Evolutionary conservation across 2,797 vertebrate genomes (phyloP).

Genomic region (Esox masquinongy): DNA sequence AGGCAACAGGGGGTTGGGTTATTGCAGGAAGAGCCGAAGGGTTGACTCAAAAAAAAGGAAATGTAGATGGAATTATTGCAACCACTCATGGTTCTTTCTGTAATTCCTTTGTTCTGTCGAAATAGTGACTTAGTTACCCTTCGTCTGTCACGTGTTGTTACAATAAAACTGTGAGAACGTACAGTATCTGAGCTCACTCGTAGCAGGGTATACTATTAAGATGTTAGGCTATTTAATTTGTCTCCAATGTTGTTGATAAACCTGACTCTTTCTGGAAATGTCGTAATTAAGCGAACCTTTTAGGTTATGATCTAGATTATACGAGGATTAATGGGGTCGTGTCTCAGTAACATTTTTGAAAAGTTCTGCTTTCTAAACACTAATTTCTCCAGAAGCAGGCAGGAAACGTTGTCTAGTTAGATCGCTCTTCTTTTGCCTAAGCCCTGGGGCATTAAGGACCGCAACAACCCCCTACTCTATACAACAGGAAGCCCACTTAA

Average conservation of each 20-base stretch:
- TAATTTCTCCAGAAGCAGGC: background rate
- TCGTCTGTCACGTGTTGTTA: background rate
- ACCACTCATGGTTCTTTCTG: background rate
- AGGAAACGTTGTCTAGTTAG: conserved; percentile 47
- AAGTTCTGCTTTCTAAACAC: background rate
- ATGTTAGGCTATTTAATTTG: background rate
- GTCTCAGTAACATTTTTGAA: background rate
- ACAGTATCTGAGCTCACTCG: background rate
- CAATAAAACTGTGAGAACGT: background rate
- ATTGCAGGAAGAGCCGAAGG: conserved; percentile 6
- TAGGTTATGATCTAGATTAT: background rate
- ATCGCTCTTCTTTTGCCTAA: conserved; percentile 49
- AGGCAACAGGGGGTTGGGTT: background rate
- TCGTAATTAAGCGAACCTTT: background rate
- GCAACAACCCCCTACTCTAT: conserved; percentile 40
- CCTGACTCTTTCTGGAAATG: background rate
- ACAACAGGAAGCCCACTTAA: conserved; percentile 3
- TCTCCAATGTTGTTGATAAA: background rate
- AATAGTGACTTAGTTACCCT: background rate
- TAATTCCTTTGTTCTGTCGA: background rate
- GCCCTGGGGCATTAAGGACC: conserved; percentile 49
- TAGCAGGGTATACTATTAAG: background rate
- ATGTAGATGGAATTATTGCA: background rate
- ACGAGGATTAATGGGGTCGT: background rate
- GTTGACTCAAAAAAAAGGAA: background rate